phyloP scores from a whole-genome alignment of 2,797 vertebrate genomes.

The Onychomys arenicola region DNA sequence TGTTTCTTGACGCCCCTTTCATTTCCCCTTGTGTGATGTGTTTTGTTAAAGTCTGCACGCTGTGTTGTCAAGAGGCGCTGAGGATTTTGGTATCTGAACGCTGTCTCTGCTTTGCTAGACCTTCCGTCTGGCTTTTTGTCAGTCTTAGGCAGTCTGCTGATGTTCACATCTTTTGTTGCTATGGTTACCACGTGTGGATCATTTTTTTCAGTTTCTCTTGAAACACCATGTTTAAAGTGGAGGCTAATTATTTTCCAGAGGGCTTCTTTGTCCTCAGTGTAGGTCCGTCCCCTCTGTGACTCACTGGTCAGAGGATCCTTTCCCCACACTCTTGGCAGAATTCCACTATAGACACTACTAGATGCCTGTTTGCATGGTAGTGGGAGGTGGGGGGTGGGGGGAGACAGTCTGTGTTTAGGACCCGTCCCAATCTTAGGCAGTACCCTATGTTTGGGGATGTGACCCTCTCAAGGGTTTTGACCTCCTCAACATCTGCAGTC shows the following conservation, averaged over 20 bases:
- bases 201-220: background rate
- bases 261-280: background rate
- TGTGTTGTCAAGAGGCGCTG: background rate
- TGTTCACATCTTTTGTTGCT: background rate
- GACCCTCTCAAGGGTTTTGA: background rate
- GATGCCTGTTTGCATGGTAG: background rate
- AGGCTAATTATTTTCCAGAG: background rate
- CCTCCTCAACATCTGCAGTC: background rate
- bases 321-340: background rate
- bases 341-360: background rate
- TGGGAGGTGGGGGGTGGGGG: background rate
- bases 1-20: background rate
- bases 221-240: background rate
- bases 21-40: background rate
- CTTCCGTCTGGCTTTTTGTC: background rate
- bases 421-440: background rate
- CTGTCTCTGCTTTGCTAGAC: background rate
- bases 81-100: background rate
- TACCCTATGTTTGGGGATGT: background rate
- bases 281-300: background rate
- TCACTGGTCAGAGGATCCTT: background rate
- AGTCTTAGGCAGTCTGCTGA: background rate
- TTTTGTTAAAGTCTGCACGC: background rate
- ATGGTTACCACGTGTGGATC: background rate
- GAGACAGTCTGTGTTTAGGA: background rate